phyloP scores from a whole-genome alignment of 1,140 invertebrate species.

The Brachionus sp. region DNA sequence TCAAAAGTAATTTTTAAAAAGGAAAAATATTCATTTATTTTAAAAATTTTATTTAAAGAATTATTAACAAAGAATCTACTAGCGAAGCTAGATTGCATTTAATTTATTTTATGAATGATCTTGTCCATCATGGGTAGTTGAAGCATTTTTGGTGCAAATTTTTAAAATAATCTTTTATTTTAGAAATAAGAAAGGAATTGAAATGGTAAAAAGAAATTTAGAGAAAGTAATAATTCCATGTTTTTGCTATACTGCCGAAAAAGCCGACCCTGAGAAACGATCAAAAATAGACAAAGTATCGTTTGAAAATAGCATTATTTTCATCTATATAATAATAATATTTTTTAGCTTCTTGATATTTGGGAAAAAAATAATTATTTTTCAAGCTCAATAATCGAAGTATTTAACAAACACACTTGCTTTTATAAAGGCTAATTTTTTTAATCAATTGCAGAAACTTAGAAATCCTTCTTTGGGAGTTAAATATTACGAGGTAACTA shows the following conservation, averaged over 20 bases:
- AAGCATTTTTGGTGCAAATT: neutral
- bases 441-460: slow-evolving; percentile 56
- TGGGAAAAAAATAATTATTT: slow-evolving; percentile 98
- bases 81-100: slow-evolving; percentile 89
- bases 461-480: slow-evolving; percentile 55
- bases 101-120: slow-evolving; percentile 95
- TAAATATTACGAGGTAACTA: slow-evolving; percentile 50
- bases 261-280: slow-evolving; percentile 76
- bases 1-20: slow-evolving; percentile 60
- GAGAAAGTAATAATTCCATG: slow-evolving; percentile 90
- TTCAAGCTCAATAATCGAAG: neutral
- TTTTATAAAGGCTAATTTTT: slow-evolving; percentile 45
- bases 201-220: slow-evolving; percentile 85
- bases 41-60: slow-evolving; percentile 63
- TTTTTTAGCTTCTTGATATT: slow-evolving; percentile 69
- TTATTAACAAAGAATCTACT: slow-evolving; percentile 70
- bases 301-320: too few species aligned
- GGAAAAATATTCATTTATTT: neutral
- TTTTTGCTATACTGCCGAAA: slow-evolving; percentile 84
- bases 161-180: slow-evolving; percentile 5
- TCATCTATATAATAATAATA: too few species aligned
- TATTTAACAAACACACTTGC: neutral
- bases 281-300: slow-evolving; percentile 79
- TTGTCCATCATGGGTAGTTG: slow-evolving; percentile 75
- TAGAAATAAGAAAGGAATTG: slow-evolving; percentile 46